Evolutionary conservation across 2,797 vertebrate genomes (phyloP).

Genomic region (Microtus agrestis): DNA sequence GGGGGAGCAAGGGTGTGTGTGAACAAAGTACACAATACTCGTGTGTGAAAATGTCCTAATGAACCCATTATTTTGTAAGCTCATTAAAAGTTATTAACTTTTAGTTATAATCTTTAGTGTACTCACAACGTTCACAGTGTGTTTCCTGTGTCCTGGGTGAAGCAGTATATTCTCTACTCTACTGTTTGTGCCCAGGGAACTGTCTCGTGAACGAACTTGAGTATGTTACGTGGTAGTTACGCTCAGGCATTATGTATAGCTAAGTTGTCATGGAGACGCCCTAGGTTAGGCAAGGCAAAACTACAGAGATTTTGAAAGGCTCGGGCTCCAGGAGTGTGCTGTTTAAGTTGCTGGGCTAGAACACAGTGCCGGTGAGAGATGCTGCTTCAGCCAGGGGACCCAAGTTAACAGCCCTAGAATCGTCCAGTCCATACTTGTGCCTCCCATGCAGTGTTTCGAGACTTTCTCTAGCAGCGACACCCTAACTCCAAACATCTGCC

Average conservation of each 20-base stretch:
- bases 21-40: background rate
- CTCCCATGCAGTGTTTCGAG: background rate
- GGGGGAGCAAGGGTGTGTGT: background rate
- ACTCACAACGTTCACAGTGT: slow-evolving; percentile 6
- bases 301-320: slow-evolving; percentile 2
- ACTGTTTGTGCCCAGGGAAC: slow-evolving; percentile 5
- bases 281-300: background rate
- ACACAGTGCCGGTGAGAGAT: background rate
- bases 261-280: slow-evolving; percentile 5
- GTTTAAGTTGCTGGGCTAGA: slow-evolving; percentile 26
- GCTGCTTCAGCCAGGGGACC: background rate
- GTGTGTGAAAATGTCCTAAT: background rate
- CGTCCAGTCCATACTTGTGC: background rate
- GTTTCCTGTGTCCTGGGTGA: background rate
- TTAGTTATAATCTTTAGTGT: background rate
- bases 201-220: slow-evolving; percentile 43
- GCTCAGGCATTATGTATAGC: slow-evolving; percentile 12
- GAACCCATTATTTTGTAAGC: background rate
- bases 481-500: background rate
- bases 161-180: slow-evolving; percentile 32
- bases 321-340: background rate
- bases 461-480: background rate
- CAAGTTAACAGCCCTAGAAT: background rate
- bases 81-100: background rate
- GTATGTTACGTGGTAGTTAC: slow-evolving; percentile 24